Conservation (phyloP, 1,140 invertebrate genomes). For the Cydia pomonella region DNA sequence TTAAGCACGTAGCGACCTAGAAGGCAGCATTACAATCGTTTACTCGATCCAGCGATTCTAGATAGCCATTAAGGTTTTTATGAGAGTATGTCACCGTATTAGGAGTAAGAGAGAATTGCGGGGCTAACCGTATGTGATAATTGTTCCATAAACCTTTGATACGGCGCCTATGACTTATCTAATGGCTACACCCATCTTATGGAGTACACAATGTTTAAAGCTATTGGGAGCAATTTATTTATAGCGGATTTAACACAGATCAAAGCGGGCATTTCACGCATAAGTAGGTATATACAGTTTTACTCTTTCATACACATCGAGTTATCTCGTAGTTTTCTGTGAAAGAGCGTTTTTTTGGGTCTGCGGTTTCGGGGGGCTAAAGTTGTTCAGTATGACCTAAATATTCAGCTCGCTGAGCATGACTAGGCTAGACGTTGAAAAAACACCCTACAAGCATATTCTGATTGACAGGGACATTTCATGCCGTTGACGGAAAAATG, state of each 20-base stretch:
- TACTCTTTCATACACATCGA: background rate
- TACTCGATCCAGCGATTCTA: conserved; percentile 47
- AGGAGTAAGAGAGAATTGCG: conserved; percentile 48
- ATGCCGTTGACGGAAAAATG: too few species aligned
- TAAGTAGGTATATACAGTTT: background rate
- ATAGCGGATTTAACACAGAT: conserved; percentile 4
- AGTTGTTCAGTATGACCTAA: background rate
- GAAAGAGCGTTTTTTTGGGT: too few species aligned
- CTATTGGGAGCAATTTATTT: conserved; percentile 29
- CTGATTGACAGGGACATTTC: too few species aligned
- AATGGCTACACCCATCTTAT: conserved; percentile 19
- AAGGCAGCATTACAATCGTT: conserved; percentile 55
- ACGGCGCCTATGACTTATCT: conserved; percentile 1
- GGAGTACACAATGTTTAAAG: conserved; percentile 15
- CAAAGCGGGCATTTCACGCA: conserved; percentile 6
- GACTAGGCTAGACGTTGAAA: background rate
- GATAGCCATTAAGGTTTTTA: conserved; percentile 59
- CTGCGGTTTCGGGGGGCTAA: background rate
- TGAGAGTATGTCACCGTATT: conserved; percentile 59
- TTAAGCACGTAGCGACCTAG: conserved; percentile 63
- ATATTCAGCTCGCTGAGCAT: too few species aligned
- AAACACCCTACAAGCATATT: background rate
- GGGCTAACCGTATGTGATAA: conserved; percentile 23
- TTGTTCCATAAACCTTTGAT: conserved; percentile 35
- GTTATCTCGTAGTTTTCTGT: background rate